Evolutionary conservation across 1,140 invertebrate species (phyloP).

Genomic region (Lepidurus arcticus): DNA sequence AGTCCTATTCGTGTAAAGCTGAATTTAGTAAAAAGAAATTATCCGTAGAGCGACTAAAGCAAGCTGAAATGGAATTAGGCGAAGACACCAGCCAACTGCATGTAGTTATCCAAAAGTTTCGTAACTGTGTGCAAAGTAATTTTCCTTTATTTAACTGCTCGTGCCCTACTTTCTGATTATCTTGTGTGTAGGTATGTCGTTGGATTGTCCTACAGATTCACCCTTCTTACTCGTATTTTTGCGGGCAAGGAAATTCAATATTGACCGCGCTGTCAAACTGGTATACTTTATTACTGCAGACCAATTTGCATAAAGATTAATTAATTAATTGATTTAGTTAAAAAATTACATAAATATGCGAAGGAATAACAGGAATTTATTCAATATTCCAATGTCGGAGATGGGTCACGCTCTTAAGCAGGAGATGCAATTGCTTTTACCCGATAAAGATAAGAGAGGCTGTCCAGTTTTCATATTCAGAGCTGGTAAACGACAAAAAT

Average conservation of each 20-base stretch:
- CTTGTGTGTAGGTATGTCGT: neutral
- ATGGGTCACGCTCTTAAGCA: conserved; percentile 20
- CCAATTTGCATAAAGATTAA: too few species aligned
- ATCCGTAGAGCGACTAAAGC: neutral
- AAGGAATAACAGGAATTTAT: conserved; percentile 12
- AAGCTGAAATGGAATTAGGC: neutral
- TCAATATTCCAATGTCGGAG: conserved; percentile 23
- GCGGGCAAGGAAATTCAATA: conserved; percentile 26
- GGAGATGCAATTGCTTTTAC: conserved; percentile 10
- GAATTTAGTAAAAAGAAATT: neutral
- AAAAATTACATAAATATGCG: conserved; percentile 30
- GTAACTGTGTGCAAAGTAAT: neutral
- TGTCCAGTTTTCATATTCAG: conserved; percentile 30
- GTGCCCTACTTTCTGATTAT: neutral
- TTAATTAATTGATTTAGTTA: neutral
- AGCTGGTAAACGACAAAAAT: conserved; percentile 15
- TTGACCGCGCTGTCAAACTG: conserved; percentile 20
- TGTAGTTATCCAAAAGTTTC: neutral
- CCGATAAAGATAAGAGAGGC: conserved; percentile 18
- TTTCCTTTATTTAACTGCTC: neutral
- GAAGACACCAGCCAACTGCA: neutral
- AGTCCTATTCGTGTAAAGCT: neutral
- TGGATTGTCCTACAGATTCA: neutral
- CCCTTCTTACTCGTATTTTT: conserved; percentile 25
- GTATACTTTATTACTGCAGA: neutral